Evolutionary conservation across 2,797 vertebrate species (phyloP).

Genomic region (Notoglanidium macrostoma): DNA sequence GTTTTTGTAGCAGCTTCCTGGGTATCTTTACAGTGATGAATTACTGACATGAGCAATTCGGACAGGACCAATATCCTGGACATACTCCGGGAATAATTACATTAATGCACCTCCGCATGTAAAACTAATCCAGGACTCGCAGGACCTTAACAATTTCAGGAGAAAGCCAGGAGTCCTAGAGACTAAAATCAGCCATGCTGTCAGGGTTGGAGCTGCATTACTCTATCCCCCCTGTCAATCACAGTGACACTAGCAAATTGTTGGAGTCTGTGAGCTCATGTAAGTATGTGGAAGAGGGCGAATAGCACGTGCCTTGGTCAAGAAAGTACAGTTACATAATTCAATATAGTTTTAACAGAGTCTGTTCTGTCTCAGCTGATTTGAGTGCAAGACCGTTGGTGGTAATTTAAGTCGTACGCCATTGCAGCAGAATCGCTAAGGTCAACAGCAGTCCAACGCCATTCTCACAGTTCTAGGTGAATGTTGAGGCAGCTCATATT

Average conservation of each 20-base stretch:
- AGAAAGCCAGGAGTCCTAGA: background rate
- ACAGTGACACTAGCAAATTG: background rate
- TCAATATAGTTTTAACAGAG: no score
- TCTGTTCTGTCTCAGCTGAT: no score
- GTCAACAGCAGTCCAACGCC: no score
- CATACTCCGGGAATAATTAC: background rate
- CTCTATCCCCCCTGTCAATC: background rate
- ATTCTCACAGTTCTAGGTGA: no score
- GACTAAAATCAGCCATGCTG: background rate
- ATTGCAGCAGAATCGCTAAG: background rate
- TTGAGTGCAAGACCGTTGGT: no score
- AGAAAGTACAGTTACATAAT: no score
- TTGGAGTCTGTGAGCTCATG: background rate
- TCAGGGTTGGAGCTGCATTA: background rate
- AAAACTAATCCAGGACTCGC: background rate
- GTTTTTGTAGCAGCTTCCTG: background rate
- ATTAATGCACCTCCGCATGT: background rate
- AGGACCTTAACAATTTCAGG: background rate
- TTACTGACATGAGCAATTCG: background rate
- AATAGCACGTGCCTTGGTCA: background rate
- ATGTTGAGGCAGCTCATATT: no score
- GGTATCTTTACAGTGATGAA: background rate
- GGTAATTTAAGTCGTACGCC: no score
- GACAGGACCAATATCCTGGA: background rate
- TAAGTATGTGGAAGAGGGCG: background rate